phyloP scores from a whole-genome alignment of 1,140 invertebrate species.

The Aphelenchoides fujianensis region DNA sequence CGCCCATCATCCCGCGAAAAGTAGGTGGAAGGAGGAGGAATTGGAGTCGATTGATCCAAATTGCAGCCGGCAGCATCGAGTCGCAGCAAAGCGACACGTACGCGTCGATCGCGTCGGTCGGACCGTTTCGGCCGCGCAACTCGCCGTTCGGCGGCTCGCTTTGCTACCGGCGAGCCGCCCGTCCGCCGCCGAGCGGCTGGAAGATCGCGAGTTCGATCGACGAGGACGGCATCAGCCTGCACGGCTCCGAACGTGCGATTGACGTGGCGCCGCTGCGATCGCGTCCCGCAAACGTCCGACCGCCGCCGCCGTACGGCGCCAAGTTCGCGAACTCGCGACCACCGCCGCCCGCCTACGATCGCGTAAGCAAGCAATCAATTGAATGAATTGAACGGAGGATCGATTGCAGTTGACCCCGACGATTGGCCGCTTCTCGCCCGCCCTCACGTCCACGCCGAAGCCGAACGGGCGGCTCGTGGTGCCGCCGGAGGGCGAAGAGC shows the following conservation, averaged over 20 bases:
- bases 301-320: conserved; percentile 22
- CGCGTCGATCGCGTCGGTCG: conserved; percentile 5
- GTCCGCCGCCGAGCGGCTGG: not conserved
- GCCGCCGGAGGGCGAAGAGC: conserved; percentile 20
- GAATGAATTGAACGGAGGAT: no score
- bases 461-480: conserved; percentile 15
- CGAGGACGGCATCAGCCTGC: conserved; percentile 24
- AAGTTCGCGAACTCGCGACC: no score
- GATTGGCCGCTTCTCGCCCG: conserved; percentile 9
- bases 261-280: conserved; percentile 11
- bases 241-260: conserved; percentile 23
- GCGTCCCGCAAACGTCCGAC: not conserved
- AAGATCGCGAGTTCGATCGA: conserved; percentile 21
- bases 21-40: no score
- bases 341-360: no score
- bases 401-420: conserved; percentile 1
- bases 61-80: conserved; percentile 12
- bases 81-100: conserved; percentile 21
- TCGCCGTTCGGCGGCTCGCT: conserved; percentile 41
- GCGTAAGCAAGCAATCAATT: no score
- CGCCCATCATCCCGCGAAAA: not conserved
- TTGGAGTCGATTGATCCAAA: no score
- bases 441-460: conserved; percentile 23
- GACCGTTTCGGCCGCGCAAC: conserved; percentile 35
- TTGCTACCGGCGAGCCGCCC: conserved; percentile 27